phyloP scores from a whole-genome alignment of 2,888 invertebrate genomes.

The Brachyptera risi region DNA sequence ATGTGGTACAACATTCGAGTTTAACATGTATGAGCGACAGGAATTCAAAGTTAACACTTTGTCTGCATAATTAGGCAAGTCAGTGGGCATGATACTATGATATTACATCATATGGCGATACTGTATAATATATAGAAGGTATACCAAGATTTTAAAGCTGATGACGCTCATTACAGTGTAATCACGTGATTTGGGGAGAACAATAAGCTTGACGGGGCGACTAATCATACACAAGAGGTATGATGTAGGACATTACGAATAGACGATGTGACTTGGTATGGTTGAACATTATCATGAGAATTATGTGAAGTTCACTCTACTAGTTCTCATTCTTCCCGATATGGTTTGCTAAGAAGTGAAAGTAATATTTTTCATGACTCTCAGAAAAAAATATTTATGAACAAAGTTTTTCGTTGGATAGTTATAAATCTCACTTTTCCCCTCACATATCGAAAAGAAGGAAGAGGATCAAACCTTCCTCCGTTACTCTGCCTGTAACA shows the following conservation, averaged over 20 bases:
- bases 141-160: not conserved
- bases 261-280: too few relatives aligned
- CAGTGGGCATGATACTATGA: not conserved
- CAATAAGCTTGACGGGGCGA: too few relatives aligned
- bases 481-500: too few relatives aligned
- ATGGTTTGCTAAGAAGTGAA: not conserved
- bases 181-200: too few relatives aligned
- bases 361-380: not conserved
- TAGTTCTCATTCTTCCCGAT: too few relatives aligned
- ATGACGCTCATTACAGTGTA: too few relatives aligned
- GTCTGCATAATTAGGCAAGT: slow-evolving; percentile 11
- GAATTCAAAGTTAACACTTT: not conserved
- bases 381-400: slow-evolving; percentile 15
- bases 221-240: too few relatives aligned
- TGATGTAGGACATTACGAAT: too few relatives aligned
- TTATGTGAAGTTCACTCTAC: too few relatives aligned
- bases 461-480: slow-evolving; percentile 7
- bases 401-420: slow-evolving; percentile 6
- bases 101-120: not conserved
- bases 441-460: not conserved
- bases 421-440: slow-evolving; percentile 6
- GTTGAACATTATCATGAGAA: too few relatives aligned
- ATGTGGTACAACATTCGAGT: not conserved
- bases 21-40: slow-evolving; percentile 2
- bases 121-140: too few relatives aligned